Conservation (phyloP, 2,113 vertebrate genomes). For the Falcunculus frontatus region DNA sequence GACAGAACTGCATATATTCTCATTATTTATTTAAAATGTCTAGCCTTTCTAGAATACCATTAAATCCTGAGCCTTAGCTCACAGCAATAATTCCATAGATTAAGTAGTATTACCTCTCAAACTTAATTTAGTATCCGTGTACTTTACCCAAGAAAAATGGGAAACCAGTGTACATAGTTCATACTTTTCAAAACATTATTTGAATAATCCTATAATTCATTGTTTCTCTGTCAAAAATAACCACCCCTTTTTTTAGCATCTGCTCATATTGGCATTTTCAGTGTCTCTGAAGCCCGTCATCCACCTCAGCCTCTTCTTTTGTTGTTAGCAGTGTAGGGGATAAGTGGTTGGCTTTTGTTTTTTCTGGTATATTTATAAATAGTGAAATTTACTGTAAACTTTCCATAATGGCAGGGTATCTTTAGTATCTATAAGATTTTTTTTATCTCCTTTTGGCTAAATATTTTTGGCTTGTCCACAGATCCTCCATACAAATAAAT, state of each 20-base stretch:
- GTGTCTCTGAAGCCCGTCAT: not conserved
- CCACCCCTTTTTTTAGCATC: not conserved
- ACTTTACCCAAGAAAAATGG: not conserved
- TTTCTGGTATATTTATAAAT: not conserved
- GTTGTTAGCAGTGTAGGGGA: not conserved
- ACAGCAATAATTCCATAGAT: not conserved
- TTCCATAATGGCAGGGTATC: not conserved
- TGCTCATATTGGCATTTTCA: not conserved
- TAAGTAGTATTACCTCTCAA: not conserved
- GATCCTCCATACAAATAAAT: not conserved
- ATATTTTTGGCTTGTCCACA: not conserved
- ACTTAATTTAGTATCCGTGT: not conserved
- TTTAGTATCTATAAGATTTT: not conserved
- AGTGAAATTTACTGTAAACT: not conserved
- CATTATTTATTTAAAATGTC: not conserved
- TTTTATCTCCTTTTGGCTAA: not conserved
- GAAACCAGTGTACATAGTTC: not conserved
- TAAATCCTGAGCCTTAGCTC: not conserved
- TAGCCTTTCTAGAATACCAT: not conserved
- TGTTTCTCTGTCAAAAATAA: not conserved
- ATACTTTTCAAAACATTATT: not conserved
- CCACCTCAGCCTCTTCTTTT: not conserved
- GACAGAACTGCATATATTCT: not conserved
- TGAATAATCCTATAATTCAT: not conserved
- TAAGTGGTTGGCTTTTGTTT: not conserved